Base-by-base conservation (phyloP, 2,888 invertebrate genomes). In the Cephonodes hylas region DNA sequence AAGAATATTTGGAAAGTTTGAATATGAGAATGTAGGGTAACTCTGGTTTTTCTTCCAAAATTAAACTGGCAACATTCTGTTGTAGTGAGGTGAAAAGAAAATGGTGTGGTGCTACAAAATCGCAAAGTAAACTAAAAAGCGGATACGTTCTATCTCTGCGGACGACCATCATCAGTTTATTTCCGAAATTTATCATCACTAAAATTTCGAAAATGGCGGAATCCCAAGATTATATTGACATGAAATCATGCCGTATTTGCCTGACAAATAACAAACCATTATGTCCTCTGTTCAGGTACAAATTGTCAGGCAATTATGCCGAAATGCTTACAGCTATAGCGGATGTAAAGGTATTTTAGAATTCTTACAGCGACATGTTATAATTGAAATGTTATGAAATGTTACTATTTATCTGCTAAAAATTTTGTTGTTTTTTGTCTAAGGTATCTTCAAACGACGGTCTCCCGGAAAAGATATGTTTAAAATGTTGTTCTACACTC, bases 311-410 rank as follows among this genome's bases (percentile, higher is more conserved):
- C 66, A 92, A 91, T 84, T 92, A 92, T 80, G 92, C 92, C 59
- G 92, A 92, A 86, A 92, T 92, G 92, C 82, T 92, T 63, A 92
- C 92, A 71, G 86, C 91, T 59, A 88, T 92, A 68, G 92, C 92
- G 31, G 89, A 91, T 74, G 90, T 92, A 57, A 92, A 92, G 86
- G 92, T 91, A 74, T 69, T 73, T 69, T 68, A 7, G 3, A 46
- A 38, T 58, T 65, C 64, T n/a, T 58, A 42, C 0, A 58, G n/a
- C 18, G 20, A 7, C 4, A 0, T 27, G 6, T 2, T 27, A 5
- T n/a, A 7, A 7, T 18, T 15, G 10, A 18, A 53, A 63, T 42
- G 46, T 53, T 58, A 25, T 45, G 34, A 57, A 59, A 61, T 42
- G 48, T 53, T 58, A 46, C 45, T 58, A 59, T 60, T 31, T 42